Base-by-base conservation (phyloP, 2,113 vertebrate species). In the Notothenia coriiceps region DNA sequence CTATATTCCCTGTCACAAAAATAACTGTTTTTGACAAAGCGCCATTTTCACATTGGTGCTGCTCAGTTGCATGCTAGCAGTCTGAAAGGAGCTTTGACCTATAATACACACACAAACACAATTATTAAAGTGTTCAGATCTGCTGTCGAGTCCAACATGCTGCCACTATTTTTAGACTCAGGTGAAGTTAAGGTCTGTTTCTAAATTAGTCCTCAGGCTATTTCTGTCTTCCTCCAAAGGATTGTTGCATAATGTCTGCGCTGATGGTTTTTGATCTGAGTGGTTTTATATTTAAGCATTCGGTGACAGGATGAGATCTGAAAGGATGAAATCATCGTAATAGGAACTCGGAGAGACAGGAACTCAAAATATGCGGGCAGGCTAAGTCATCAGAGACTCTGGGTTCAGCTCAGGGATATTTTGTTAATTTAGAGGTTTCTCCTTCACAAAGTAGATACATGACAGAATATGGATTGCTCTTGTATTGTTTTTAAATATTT, bases 211-310 rank as follows among this genome's bases (percentile, higher is more conserved):
- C 71, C 55, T 80, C 49, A 11, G 63, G 55, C 83, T 90, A 90
- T 91, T 92, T 89, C 65, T 75, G 78, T 82, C 65, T 57, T 10
- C 33, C 65, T 40, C 15, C 20, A 67, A 54, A 56, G 74, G 71
- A 70, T 50, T 33, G 73, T 85, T 90, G 76, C 84, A 68, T 89
- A 87, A 89, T 77, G 20, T 73, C 83, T 5, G 55, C 8, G 71
- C 47, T 71, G 86, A 88, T 70, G 54, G 73, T 12, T 65, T 56
- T 78, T 70, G 82, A 91, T 87, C 77, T 69, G 67, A 54, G 47
- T 54, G 63, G 74, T 74, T 83, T 92, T 89, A 86, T 87, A 88
- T 90, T 90, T 87, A 89, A 86, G 85, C 66, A 76, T 67, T 63
- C 70, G 85, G 74, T 74, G 75, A 83, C 86, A 78, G 46, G 82